Base-by-base conservation (phyloP, 92 coral and sea anemone genomes). In the Phenganax stokvisi region DNA sequence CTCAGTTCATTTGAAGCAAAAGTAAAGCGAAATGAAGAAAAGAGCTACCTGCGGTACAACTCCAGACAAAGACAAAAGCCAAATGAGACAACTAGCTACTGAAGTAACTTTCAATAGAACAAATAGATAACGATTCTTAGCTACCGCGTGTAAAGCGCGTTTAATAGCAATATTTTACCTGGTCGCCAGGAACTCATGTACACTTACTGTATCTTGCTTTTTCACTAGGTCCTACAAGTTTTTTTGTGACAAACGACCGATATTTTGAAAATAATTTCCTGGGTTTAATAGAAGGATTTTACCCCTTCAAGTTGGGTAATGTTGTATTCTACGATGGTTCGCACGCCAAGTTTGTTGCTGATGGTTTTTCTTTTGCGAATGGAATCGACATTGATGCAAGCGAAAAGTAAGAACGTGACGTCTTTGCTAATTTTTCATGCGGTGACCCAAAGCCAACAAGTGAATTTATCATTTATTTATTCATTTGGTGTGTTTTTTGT, bases 171-270 rank as follows among this genome's bases (percentile, higher is more conserved):
- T 37, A 37, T 37, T 37, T 1, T 37, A 37, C 47, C 47, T 37
- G 47, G 2, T 37, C 47, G 47, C 47, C 47, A 37, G 47, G 47
- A 37, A 37, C 47, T 37, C 47, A 0, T 37, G 5, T 37, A 1
- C 5, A 1, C 5, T 37, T 37, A 37, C 47, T 37, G 25, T 37
- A 37, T 37, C 47, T 37, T 54, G 25, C 25, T 20, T 72, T 56
- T 55, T 44, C 85, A 44, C 54, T 64, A 93, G 97, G 96, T 71
- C 96, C 88, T 9, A 88, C 91, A 16, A 86, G 87, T 60, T 93
- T 93, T 87, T 93, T 89, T 60, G 91, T 89, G 57, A 89, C 97
- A 52, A 93, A 93, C 74, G 97, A 93, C 79, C 88, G 83, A 52
- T 93, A 86, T 74, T 86, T 86, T 90, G 16, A 10, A 53, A 76